Evolutionary conservation across 2,113 vertebrate genomes (phyloP).

Genomic region (Prietella phreatophila): DNA sequence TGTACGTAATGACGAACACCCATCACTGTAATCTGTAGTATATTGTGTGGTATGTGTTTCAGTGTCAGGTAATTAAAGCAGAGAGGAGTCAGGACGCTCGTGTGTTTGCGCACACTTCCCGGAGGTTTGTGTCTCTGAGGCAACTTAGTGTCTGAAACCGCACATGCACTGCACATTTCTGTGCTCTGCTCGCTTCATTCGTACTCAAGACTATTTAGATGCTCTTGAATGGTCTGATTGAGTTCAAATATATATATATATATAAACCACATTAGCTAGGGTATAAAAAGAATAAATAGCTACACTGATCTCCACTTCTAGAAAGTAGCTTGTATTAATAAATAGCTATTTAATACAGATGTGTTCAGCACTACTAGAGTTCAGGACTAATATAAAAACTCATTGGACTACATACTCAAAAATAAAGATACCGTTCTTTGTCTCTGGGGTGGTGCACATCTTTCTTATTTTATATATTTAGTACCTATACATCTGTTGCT

Average conservation of each 20-base stretch:
- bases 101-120: not conserved
- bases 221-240: not conserved
- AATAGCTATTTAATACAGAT: not conserved
- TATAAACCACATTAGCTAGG: no score
- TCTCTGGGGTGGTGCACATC: not conserved
- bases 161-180: not conserved
- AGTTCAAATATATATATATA: not conserved
- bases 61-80: not conserved
- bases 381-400: not conserved
- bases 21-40: not conserved
- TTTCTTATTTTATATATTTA: not conserved
- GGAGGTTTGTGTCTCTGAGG: not conserved
- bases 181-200: not conserved
- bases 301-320: constrained; percentile 7
- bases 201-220: not conserved
- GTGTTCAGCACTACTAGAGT: not conserved
- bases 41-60: not conserved
- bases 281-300: not conserved
- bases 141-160: constrained; percentile 1
- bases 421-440: not conserved
- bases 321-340: not conserved
- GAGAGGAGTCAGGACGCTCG: not conserved
- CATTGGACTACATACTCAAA: not conserved
- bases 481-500: not conserved
- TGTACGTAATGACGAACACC: not conserved